These are phyloP conservation scores for Syrrhaptes paradoxus DNA, from an alignment of 2,113 vertebrate genomes.

Conservation along the genomic window DNA sequence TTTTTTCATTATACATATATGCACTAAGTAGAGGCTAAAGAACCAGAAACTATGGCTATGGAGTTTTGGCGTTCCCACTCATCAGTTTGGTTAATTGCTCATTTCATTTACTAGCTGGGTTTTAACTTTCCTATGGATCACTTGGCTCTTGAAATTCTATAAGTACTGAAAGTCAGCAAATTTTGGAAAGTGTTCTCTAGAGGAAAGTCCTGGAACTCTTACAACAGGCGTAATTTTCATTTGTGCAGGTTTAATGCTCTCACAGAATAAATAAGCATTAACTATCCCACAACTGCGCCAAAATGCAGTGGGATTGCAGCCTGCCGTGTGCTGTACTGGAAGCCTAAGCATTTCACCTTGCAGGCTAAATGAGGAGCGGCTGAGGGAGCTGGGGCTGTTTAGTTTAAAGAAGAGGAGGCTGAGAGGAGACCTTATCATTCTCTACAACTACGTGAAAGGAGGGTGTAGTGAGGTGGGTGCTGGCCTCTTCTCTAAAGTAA, in stretches of 20 bases:
- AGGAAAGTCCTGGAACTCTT: slow-evolving; percentile 65
- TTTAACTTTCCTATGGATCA: slow-evolving; percentile 61
- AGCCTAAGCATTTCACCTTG: slow-evolving; percentile 1
- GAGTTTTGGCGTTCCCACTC: slow-evolving; percentile 20
- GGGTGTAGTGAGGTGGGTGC: no score
- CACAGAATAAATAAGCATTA: slow-evolving; percentile 61
- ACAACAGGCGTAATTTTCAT: slow-evolving; percentile 43
- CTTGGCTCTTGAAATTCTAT: slow-evolving; percentile 34
- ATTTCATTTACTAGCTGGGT: slow-evolving; percentile 51
- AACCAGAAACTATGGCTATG: slow-evolving; percentile 2
- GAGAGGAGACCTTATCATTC: no score
- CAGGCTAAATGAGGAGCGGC: neutral
- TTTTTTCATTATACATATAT: neutral
- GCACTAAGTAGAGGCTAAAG: neutral
- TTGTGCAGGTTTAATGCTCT: slow-evolving; percentile 44
- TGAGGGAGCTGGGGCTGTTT: no score
- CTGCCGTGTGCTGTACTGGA: neutral
- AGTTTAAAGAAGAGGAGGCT: no score
- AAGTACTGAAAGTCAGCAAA: slow-evolving; percentile 58
- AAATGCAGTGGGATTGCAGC: neutral
- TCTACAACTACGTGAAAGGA: no score
- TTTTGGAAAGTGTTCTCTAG: slow-evolving; percentile 46
- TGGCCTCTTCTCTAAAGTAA: no score
- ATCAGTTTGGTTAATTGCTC: slow-evolving; percentile 60
- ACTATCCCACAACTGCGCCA: slow-evolving; percentile 6